Evolutionary conservation across 2,888 invertebrate genomes (phyloP), one percentile per base, ranked within the genome.

Genomic region (Megalurothrips usitatus): DNA sequence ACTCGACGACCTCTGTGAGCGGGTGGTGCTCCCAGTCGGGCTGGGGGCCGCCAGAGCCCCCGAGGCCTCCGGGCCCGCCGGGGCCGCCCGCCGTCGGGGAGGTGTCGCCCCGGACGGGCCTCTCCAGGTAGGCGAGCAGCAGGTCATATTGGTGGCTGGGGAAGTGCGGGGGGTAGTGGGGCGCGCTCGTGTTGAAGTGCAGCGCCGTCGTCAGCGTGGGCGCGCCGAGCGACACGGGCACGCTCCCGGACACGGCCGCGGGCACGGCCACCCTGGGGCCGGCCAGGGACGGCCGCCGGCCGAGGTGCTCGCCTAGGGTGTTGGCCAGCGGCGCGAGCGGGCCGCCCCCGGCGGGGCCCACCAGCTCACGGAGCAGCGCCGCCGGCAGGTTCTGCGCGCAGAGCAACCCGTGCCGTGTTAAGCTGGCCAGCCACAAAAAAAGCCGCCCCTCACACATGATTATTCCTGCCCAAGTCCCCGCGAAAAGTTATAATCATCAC

Each of bases 1-100:
- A 86, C 80, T 89, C 87, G 47, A 90, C 83, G 8, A 89, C 85
- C 79, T 86, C 86, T 83, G 85, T 26, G 68, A 23, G 4, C 68
- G 23, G 68, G 26, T 75, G 23, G 9, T 58, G 58, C 34, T 43
- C 34, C 58, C 58, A 58, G 58, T 58, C 19, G 0, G 58, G 17
- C 58, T 58, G 58, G 19, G 17, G 58, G 58, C 58, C 58, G 14
- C 58, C 14, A 17, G 58, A 17, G 58, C 58, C 17, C 14, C 17
- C 4, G 58, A 0, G 17, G 58, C 19, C 17, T n/a, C 58, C 14
- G 58, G 58, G 58, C 14, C 58, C 17, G 58, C 17, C 4, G 58
- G 12, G 17, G 58, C 19, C 17, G 19, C 58, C 17, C 52, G 52
- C 10, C 19, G 52, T 17, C 58, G 58, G 58, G 11, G 58, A 58